A percentile compares a stretch with the other conserved stretches of the same genome.
Evolutionary conservation across 1,140 invertebrate genomes (phyloP).

Genomic region (Tetramorium alpestre): DNA sequence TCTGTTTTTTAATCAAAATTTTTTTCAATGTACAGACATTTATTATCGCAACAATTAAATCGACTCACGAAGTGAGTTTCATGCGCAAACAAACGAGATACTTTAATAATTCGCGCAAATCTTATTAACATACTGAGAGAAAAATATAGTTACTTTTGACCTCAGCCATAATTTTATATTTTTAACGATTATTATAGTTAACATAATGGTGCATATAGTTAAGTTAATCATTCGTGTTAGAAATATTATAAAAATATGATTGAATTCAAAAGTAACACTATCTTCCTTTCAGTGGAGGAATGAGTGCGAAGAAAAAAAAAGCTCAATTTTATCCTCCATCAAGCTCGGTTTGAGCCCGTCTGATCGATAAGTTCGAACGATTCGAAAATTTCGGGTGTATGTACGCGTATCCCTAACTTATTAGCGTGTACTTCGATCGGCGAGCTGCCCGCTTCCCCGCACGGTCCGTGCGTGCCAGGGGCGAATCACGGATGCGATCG

Average conservation of each 20-base stretch:
- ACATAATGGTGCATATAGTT: too few relatives aligned
- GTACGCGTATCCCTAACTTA: not conserved
- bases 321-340: not conserved
- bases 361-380: not conserved
- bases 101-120: not conserved
- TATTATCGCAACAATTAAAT: not conserved
- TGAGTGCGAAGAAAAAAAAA: too few relatives aligned
- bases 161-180: too few relatives aligned
- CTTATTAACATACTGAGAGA: not conserved
- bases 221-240: too few relatives aligned
- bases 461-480: not conserved
- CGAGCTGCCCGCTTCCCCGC: not conserved
- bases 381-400: not conserved
- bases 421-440: conserved; percentile 52
- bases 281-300: not conserved
- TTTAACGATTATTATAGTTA: too few relatives aligned
- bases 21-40: too few relatives aligned
- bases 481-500: conserved; percentile 11
- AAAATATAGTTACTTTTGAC: too few relatives aligned
- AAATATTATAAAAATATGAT: too few relatives aligned
- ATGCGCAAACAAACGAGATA: not conserved
- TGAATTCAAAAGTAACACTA: too few relatives aligned
- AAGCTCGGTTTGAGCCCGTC: not conserved
- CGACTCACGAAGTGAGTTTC: not conserved
- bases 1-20: too few relatives aligned